These are phyloP conservation scores for Recurvirostra avosetta DNA, from an alignment of 2,113 vertebrate genomes.

Conservation along the genomic window DNA sequence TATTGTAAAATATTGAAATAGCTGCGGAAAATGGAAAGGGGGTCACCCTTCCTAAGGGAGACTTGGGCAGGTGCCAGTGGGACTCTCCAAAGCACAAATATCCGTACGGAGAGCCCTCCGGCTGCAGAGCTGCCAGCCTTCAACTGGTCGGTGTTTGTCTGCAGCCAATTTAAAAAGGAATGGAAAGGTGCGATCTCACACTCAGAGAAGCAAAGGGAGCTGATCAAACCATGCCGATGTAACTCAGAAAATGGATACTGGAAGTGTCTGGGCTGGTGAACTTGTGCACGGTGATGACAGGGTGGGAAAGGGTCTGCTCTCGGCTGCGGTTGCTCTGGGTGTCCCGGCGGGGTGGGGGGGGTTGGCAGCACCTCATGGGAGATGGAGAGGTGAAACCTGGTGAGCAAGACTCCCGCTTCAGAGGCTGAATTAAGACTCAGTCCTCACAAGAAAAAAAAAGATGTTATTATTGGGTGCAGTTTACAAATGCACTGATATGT, in stretches of 20 bases:
- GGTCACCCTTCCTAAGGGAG: background rate
- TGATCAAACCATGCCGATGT: background rate
- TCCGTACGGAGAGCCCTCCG: accelerated
- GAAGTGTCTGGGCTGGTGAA: background rate
- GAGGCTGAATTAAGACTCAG: background rate
- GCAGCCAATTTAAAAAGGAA: background rate
- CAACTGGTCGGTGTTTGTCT: background rate
- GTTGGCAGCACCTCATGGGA: background rate
- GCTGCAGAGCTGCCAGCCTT: background rate
- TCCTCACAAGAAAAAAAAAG: background rate
- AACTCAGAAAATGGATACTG: background rate
- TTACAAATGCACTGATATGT: background rate
- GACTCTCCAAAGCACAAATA: background rate
- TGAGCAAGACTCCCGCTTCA: background rate
- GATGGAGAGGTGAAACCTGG: background rate
- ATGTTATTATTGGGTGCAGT: too few species aligned
- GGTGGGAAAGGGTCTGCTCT: background rate
- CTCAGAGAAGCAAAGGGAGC: background rate
- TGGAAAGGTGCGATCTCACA: background rate
- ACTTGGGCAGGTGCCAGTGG: background rate
- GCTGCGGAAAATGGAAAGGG: background rate
- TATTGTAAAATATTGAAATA: background rate
- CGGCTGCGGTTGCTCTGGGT: background rate
- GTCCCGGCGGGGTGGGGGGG: background rate
- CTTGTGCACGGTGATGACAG: accelerated